A percentile compares a stretch with the other conserved stretches of the same genome.
These are phyloP conservation scores for Ceratitis capitata DNA, from an alignment of 1,140 invertebrate species.

Conservation along the genomic window DNA sequence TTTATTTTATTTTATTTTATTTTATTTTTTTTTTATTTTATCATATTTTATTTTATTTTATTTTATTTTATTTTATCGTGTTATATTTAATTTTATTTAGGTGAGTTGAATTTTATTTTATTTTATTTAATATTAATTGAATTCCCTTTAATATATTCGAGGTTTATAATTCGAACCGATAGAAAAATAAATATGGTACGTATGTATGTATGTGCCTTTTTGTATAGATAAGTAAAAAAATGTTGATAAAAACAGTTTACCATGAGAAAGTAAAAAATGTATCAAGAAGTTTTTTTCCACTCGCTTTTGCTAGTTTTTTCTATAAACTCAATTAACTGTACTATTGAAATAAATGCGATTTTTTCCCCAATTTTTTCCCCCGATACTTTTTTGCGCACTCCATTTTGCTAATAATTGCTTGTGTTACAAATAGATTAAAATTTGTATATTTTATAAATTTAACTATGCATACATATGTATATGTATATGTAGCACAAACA, in stretches of 20 bases:
- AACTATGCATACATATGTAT: background rate
- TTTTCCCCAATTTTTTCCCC: background rate
- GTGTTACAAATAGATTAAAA: background rate
- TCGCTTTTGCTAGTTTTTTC: background rate
- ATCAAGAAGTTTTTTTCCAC: background rate
- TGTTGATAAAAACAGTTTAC: background rate
- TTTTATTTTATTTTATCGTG: too few relatives aligned
- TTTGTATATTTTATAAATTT: too few relatives aligned
- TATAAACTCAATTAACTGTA: constrained; percentile 27
- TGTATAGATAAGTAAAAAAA: background rate
- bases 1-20: too few relatives aligned
- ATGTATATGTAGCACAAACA: background rate
- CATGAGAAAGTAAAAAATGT: background rate
- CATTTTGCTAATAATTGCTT: background rate
- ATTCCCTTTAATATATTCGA: too few relatives aligned
- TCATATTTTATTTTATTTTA: background rate
- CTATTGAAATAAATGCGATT: background rate
- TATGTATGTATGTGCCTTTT: background rate
- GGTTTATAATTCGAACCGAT: too few relatives aligned
- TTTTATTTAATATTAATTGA: too few relatives aligned
- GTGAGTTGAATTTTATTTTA: too few relatives aligned
- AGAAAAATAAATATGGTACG: too few relatives aligned
- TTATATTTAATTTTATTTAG: too few relatives aligned
- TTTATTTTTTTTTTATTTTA: background rate
- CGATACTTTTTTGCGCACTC: background rate